These are phyloP conservation scores for Lutraria lutraria DNA, from an alignment of 2,888 invertebrate genomes.

Conservation along the genomic window DNA sequence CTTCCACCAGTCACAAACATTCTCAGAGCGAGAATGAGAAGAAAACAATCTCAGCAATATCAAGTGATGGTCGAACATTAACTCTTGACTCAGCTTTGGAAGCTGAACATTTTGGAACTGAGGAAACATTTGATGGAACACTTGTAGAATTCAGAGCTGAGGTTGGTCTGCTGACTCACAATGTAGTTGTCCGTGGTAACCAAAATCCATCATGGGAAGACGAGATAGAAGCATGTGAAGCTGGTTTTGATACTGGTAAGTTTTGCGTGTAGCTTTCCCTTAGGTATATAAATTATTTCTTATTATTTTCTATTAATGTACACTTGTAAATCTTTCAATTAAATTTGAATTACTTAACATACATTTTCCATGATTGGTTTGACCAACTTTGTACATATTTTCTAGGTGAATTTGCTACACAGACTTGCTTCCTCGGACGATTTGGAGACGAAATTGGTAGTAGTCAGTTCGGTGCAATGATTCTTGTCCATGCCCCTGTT, in stretches of 20 bases:
- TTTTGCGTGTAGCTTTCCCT: background rate
- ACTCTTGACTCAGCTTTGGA: constrained; percentile 75
- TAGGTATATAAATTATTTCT: too few relatives aligned
- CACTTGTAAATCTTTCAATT: too few relatives aligned
- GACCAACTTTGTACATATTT: background rate
- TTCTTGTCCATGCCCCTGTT: constrained; percentile 78
- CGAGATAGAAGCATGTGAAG: constrained; percentile 82
- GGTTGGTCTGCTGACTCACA: constrained; percentile 83
- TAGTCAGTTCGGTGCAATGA: constrained; percentile 83
- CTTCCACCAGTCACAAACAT: constrained; percentile 82
- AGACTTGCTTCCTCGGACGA: constrained; percentile 85
- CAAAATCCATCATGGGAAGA: constrained; percentile 80
- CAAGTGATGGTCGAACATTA: constrained; percentile 77
- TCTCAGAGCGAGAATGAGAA: constrained; percentile 83
- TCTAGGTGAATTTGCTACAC: constrained; percentile 84
- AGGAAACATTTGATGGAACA: constrained; percentile 74
- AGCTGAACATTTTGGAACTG: constrained; percentile 79
- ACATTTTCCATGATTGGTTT: background rate
- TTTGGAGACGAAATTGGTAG: constrained; percentile 85
- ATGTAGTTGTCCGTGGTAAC: constrained; percentile 83
- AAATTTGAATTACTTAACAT: too few relatives aligned
- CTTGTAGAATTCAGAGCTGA: constrained; percentile 81
- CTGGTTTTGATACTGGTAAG: constrained; percentile 84
- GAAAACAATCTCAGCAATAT: constrained; percentile 76
- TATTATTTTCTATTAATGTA: too few relatives aligned